Evolutionary conservation across 2,888 invertebrate species (phyloP).

Genomic region (Steromphala cineraria): DNA sequence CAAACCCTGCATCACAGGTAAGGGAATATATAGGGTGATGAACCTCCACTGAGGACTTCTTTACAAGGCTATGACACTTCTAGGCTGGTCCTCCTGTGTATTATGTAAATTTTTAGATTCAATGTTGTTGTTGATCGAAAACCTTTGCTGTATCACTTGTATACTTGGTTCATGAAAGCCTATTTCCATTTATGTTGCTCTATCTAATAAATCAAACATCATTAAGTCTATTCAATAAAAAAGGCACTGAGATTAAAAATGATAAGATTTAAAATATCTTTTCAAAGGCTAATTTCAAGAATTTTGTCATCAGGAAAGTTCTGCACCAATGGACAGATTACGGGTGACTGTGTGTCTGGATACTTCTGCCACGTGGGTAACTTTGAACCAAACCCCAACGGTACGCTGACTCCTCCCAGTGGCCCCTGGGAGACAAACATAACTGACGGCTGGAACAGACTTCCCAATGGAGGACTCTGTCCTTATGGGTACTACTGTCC

Average conservation of each 20-base stretch:
- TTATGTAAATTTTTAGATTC: too few species aligned
- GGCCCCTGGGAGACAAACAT: too few species aligned
- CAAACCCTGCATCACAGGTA: conserved; percentile 61
- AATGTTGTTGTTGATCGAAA: too few species aligned
- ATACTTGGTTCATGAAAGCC: too few species aligned
- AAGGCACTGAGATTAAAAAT: neutral
- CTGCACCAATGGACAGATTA: conserved; percentile 66
- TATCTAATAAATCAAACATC: too few species aligned
- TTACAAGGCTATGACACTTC: too few species aligned
- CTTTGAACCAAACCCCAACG: conserved; percentile 59
- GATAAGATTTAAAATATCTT: neutral
- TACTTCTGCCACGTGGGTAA: conserved; percentile 63
- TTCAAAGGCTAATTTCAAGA: neutral
- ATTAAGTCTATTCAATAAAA: too few species aligned
- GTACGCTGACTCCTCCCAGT: conserved; percentile 35
- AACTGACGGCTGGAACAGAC: too few species aligned
- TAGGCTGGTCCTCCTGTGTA: too few species aligned
- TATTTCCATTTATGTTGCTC: too few species aligned
- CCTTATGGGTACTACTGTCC: conserved; percentile 72
- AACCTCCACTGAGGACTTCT: too few species aligned
- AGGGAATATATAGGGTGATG: conserved; percentile 8
- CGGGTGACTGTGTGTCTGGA: conserved; percentile 70
- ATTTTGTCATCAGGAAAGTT: conserved; percentile 61
- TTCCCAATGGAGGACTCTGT: conserved; percentile 62
- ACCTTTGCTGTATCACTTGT: too few species aligned